These are phyloP conservation scores for Spodoptera litura DNA, from an alignment of 1,140 invertebrate species.

Conservation along the genomic window DNA sequence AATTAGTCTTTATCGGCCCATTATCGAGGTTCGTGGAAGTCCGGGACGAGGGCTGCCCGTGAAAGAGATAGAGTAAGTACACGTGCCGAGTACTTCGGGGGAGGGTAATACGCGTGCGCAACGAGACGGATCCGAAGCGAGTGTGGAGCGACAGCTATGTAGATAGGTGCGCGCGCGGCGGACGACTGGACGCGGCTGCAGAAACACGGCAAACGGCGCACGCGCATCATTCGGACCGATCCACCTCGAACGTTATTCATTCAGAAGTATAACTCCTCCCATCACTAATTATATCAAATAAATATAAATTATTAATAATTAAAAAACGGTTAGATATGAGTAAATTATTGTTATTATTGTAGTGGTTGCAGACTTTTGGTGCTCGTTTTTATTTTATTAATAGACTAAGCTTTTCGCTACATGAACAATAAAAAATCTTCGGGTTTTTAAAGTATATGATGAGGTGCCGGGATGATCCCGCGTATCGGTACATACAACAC, in stretches of 20 bases:
- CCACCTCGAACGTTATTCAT: neutral
- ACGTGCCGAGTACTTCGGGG: constrained; percentile 61
- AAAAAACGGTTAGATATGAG: neutral
- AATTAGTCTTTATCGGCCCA: constrained; percentile 73
- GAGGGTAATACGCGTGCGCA: constrained; percentile 63
- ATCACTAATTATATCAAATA: neutral
- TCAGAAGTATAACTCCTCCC: constrained; percentile 7
- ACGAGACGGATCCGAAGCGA: constrained; percentile 62
- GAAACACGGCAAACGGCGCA: constrained; percentile 51
- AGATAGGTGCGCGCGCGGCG: constrained; percentile 33
- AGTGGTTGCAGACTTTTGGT: neutral
- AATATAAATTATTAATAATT: neutral
- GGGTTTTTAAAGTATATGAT: neutral
- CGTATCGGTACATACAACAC: constrained; percentile 30
- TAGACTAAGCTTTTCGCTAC: neutral
- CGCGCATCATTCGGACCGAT: constrained; percentile 55
- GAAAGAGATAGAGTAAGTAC: constrained; percentile 53
- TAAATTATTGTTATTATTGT: neutral
- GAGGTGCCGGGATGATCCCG: constrained; percentile 39
- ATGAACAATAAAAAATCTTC: neutral
- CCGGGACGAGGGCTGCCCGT: constrained; percentile 54
- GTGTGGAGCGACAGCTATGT: constrained; percentile 53
- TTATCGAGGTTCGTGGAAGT: constrained; percentile 67
- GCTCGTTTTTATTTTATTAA: no score
- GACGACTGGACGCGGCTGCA: constrained; percentile 43